Base-by-base conservation (phyloP, 2,113 vertebrate species). In the Typhlomys cinereus region DNA sequence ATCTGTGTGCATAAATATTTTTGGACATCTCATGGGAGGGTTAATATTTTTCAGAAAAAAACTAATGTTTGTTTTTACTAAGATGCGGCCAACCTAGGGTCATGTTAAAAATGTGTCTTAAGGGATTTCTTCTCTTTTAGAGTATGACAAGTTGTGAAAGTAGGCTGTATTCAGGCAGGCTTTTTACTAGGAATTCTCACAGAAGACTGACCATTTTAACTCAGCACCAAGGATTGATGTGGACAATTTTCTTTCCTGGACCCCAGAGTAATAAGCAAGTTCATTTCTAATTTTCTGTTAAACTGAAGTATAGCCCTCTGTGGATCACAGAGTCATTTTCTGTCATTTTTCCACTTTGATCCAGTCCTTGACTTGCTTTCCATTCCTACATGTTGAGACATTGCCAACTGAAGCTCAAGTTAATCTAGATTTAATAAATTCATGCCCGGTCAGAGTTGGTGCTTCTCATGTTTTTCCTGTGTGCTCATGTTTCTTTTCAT, bases 201-300 rank as follows among this genome's bases (percentile, higher is more conserved):
- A 74, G 46, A 93, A 85, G 20, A 41, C 13, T 80, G 80, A 52
- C 17, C 5, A 27, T 87, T 44, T 83, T 10, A 1, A 31, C 14
- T 85, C 21, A 67, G 17, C 14, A 78, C 27, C 46, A 85, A 71
- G 27, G 0, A 85, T 94, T 81, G 23, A 48, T 46, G 73, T 67
- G 48, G 48, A 8, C 46, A 54, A 0, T 92, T 96, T 91, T 92
- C 67, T 92, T 88, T 52, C 73, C 15, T 36, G 39, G 25, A 1
- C 6, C 4, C n/a, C 34, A 62, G 41, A 34, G 79, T 90, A 7
- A 78, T 85, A 25, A 69, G 4, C 52, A 94, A 48, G 11, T 73
- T 92, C 44, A 67, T 85, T 67, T 95, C 34, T 81, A 82, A 82
- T 82, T 94, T 88, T 27, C 31, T 90, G 4, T 66, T 88, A 81